Conservation (phyloP, 2,113 vertebrate species). For the Aplodontia rufa region DNA sequence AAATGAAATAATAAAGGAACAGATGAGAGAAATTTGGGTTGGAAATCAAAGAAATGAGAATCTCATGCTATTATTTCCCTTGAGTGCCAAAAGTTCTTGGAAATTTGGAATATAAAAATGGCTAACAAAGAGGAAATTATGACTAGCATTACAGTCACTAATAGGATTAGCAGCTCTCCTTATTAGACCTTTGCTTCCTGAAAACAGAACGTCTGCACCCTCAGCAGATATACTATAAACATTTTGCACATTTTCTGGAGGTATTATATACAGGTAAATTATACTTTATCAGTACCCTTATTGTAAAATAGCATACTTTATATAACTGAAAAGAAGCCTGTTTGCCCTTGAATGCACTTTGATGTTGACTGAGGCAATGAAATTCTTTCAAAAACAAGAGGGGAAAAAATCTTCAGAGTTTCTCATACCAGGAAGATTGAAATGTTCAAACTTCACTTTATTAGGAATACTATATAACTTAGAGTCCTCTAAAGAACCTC, state of each 20-base stretch:
- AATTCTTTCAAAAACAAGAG: constrained; percentile 10
- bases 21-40: constrained; percentile 12
- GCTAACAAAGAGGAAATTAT: background rate
- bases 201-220: background rate
- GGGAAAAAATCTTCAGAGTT: constrained; percentile 28
- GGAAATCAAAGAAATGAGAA: background rate
- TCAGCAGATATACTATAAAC: background rate
- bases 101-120: background rate
- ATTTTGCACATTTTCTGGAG: constrained; percentile 3
- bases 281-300: background rate
- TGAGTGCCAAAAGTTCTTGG: background rate
- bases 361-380: constrained; percentile 15
- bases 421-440: background rate
- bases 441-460: constrained; percentile 25
- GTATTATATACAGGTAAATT: background rate
- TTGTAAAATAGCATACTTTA: constrained; percentile 19
- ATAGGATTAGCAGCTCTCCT: background rate
- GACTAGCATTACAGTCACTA: background rate
- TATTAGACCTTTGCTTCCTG: background rate
- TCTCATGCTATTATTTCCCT: background rate
- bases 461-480: constrained; percentile 3
- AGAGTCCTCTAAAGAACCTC: background rate
- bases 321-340: background rate
- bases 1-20: constrained; percentile 4
- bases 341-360: constrained; percentile 56